phyloP scores from a whole-genome alignment of 2,113 vertebrate genomes.

The Aix galericulata region DNA sequence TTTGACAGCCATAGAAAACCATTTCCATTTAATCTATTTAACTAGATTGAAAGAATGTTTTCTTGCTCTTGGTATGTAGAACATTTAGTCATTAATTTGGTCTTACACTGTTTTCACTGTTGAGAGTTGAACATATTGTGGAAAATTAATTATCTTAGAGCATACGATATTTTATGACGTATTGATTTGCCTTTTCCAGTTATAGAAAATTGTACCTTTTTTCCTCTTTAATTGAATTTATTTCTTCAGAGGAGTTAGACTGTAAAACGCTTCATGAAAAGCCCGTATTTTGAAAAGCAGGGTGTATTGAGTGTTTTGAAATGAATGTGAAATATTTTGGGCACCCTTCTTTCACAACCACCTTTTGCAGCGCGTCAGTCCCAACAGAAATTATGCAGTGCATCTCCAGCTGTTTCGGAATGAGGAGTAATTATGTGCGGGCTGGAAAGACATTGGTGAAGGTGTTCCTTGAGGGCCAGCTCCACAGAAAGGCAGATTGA shows the following conservation, averaged over 20 bases:
- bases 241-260: constrained; percentile 21
- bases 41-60: constrained; percentile 40
- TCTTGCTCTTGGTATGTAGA: constrained; percentile 15
- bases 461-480: neutral
- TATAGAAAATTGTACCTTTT: constrained; percentile 50
- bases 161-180: constrained; percentile 55
- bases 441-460: neutral
- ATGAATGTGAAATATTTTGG: neutral
- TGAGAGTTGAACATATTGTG: constrained; percentile 54
- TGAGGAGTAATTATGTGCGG: neutral
- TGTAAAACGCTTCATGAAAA: constrained; percentile 30
- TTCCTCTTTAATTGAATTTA: constrained; percentile 57
- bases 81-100: constrained; percentile 55
- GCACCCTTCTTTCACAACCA: neutral
- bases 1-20: constrained; percentile 51
- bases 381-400: neutral
- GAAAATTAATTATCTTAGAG: constrained; percentile 70
- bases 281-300: neutral
- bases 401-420: neutral
- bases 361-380: neutral
- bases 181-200: constrained; percentile 63
- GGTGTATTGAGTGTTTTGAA: neutral
- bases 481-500: neutral
- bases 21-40: constrained; percentile 64
- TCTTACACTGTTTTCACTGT: constrained; percentile 50